Evolutionary conservation across 1,140 invertebrate species (phyloP).

Genomic region (Zeugodacus cucurbitae): DNA sequence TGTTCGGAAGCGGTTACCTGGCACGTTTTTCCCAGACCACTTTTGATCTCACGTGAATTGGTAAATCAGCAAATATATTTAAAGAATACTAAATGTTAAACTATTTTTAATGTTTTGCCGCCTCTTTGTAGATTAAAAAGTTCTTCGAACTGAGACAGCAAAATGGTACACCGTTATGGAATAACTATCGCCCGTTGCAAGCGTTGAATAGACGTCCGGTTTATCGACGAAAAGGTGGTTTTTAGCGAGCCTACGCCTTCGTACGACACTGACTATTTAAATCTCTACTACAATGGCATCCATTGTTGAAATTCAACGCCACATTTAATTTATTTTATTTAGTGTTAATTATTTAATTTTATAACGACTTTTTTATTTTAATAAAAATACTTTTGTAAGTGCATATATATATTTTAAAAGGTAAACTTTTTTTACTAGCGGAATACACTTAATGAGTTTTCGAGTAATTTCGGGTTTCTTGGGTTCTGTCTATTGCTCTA

Average conservation of each 20-base stretch:
- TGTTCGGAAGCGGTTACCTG: slow-evolving; percentile 59
- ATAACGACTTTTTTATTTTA: neutral
- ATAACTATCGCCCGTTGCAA: slow-evolving; percentile 56
- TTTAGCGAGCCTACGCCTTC: neutral
- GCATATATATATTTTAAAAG: neutral
- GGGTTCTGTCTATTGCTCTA: too few relatives aligned
- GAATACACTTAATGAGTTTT: too few relatives aligned
- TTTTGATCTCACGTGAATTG: slow-evolving; percentile 42
- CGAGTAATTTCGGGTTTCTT: too few relatives aligned
- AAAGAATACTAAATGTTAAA: neutral
- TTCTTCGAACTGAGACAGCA: slow-evolving; percentile 51
- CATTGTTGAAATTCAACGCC: neutral
- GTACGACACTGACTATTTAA: neutral
- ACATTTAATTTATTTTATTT: slow-evolving; percentile 5
- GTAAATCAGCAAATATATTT: slow-evolving; percentile 6
- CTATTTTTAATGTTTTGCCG: neutral
- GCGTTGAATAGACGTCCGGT: slow-evolving; percentile 70
- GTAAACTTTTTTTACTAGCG: too few relatives aligned
- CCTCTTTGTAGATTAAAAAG: slow-evolving; percentile 46
- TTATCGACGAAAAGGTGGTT: slow-evolving; percentile 66
- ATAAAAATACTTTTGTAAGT: neutral
- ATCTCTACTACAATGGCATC: neutral
- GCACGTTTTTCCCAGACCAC: slow-evolving; percentile 52
- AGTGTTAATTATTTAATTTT: neutral
- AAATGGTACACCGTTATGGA: slow-evolving; percentile 44